Evolutionary conservation across 1,140 invertebrate species (phyloP).

Genomic region (Heliconius hermathena): DNA sequence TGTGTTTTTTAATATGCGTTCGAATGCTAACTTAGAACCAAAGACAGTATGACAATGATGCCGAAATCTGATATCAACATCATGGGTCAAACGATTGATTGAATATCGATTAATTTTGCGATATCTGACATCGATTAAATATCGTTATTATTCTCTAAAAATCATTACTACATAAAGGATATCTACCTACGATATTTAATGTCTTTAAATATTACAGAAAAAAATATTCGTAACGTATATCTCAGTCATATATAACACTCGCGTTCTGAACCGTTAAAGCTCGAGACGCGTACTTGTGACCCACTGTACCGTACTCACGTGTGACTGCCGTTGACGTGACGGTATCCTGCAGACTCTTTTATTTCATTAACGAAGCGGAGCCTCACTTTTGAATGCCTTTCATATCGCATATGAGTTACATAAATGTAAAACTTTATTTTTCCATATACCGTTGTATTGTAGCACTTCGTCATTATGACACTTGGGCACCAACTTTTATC

Average conservation of each 20-base stretch:
- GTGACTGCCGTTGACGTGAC: slow-evolving; percentile 29
- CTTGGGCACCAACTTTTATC: slow-evolving; percentile 19
- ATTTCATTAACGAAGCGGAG: slow-evolving; percentile 35
- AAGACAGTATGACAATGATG: too few species aligned
- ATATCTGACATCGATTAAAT: neutral
- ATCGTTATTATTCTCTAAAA: neutral
- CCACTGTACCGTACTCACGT: slow-evolving; percentile 18
- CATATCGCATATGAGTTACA: slow-evolving; percentile 18
- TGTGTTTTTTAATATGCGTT: neutral
- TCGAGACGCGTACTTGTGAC: slow-evolving; percentile 32
- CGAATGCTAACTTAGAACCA: too few species aligned
- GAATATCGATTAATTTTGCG: too few species aligned
- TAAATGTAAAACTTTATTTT: slow-evolving; percentile 32
- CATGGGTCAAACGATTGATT: too few species aligned
- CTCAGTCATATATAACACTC: neutral
- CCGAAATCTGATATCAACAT: too few species aligned
- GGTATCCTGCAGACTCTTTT: slow-evolving; percentile 35
- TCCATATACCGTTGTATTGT: slow-evolving; percentile 17
- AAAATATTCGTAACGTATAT: neutral
- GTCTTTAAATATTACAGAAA: neutral
- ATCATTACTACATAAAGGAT: too few species aligned
- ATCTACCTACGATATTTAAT: too few species aligned
- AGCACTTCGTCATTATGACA: slow-evolving; percentile 26
- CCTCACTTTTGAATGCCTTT: slow-evolving; percentile 28
- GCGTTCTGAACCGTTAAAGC: slow-evolving; percentile 17